Base-by-base conservation (phyloP, 92 coral and sea anemone species). In the Diadumene lineata region DNA sequence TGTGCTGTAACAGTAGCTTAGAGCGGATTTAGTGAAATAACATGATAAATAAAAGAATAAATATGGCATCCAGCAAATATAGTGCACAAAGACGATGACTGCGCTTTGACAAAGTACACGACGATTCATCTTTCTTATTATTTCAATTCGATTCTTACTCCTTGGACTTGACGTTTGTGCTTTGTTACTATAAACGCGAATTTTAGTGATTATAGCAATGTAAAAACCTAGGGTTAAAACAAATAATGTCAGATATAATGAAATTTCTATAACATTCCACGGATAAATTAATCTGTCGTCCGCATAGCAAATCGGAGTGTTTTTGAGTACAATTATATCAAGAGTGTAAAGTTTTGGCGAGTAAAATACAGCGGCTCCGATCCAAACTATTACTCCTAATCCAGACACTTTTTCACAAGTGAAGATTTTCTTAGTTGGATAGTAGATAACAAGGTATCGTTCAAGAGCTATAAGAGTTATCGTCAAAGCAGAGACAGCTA, bases 21-120 rank as follows among this genome's bases (percentile, higher is more conserved):
- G 1, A 7, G 63, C 7, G 0, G 43, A 13, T 43, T 64, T 76
- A 15, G 81, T 34, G 56, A 63, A 51, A 50, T 64, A 25, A 30
- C 81, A 76, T 13, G 72, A 61, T 0, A 76, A 17, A 29, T 76
- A 64, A 27, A 76, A 63, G 28, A 64, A 43, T 11, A 76, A 44
- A n/a, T 63, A 76, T 4, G 81, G 81, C 34, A 64, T 38, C 81
- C 81, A 76, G 57, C 81, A 76, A 64, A 76, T 25, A 44, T 76
- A 76, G 29, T 76, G 81, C 0, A 76, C 72, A 21, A 64, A 64
- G 19, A 76, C 65, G 7, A 76, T 76, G 27, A 51, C 30, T 11
- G 65, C 22, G 29, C 81, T 76, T 24, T 76, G 81, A 19, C 72
- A 76, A 17, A 76, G 81, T 21, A 76, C 81, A 15, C 81, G 71